phyloP scores from a whole-genome alignment of 2,113 vertebrate species.

The Melospiza melodia region DNA sequence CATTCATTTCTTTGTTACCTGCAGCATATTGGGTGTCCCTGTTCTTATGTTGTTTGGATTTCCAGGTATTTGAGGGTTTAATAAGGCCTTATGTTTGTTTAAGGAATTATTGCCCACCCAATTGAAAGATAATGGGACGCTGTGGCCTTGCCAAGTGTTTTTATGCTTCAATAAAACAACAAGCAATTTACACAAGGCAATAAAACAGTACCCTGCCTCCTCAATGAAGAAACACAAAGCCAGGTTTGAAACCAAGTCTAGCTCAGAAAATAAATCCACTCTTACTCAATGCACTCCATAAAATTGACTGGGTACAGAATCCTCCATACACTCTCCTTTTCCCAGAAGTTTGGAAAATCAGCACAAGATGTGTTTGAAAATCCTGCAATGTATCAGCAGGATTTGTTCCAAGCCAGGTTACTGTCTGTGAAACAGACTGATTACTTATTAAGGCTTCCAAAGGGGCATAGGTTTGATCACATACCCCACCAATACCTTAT shows the following conservation, averaged over 20 bases:
- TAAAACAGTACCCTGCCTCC: background rate
- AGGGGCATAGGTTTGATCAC: background rate
- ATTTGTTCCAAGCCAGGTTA: background rate
- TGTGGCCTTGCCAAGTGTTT: slow-evolving; percentile 54
- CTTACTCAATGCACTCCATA: slow-evolving; percentile 3
- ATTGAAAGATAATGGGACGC: slow-evolving; percentile 34
- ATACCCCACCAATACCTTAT: background rate
- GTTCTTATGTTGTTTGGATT: slow-evolving; percentile 36
- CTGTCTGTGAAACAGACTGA: background rate
- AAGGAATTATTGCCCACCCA: slow-evolving; percentile 47
- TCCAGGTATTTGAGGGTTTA: slow-evolving; percentile 31
- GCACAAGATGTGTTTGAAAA: background rate
- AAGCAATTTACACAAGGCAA: slow-evolving; percentile 50
- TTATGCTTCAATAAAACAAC: slow-evolving; percentile 54
- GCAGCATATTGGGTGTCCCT: background rate
- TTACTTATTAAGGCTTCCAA: background rate
- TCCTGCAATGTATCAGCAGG: fast-evolving
- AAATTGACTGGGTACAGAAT: slow-evolving; percentile 13
- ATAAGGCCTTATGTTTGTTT: slow-evolving; percentile 44
- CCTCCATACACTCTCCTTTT: background rate
- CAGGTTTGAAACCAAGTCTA: background rate
- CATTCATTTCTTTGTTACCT: background rate
- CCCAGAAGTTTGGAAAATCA: background rate
- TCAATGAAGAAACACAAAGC: slow-evolving; percentile 25
- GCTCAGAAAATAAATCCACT: slow-evolving; percentile 22